Evolutionary conservation across 2,888 invertebrate genomes (phyloP), one percentile per base, ranked within the genome.

Genomic region (Zonitis immaculata): DNA sequence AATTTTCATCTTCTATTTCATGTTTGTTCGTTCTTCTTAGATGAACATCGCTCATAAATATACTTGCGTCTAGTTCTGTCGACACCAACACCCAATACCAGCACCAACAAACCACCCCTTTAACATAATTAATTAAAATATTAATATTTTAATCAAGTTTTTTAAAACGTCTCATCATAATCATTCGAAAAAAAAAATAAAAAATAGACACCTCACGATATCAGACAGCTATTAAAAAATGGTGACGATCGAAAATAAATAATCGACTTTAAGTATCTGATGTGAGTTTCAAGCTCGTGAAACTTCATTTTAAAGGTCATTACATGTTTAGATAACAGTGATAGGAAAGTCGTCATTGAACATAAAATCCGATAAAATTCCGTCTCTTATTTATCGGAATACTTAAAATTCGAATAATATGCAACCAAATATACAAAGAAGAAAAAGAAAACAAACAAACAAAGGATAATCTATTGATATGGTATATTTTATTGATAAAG

Each of bases 1-100:
- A 68, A 68, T 68, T 68, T 68, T 68, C 68, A 60, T 66, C 70
- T 68, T 67, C 66, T 67, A 65, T 66, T 69, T 69, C 69, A 69
- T 66, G 66, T 66, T 66, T 64, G 62, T 66, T 49, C 61, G 54
- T 54, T 49, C 57, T 56, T 61, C 58, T 61, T 60, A 56, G 56
- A 56, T 56, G 52, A 52, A 49, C 46, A 56, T 56, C 56, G 52
- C 47, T 53, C 56, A 53, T 56, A 56, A 56, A 56, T 56, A 56
- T 52, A 49, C 50, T 28, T 45, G 42, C 18, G 44, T 46, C 52
- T 42, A 44, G 32, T 35, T 32, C 35, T 49, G 49, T 53, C 49
- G 43, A 43, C 39, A 20, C 39, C 18, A 32, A 5, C 32, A 32
- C 6, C 3, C 32, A 30, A n/a, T 12, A 35, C 35, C 18, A 35